These are phyloP conservation scores for Apoda limacodes DNA, from an alignment of 2,888 invertebrate genomes.

Conservation along the genomic window DNA sequence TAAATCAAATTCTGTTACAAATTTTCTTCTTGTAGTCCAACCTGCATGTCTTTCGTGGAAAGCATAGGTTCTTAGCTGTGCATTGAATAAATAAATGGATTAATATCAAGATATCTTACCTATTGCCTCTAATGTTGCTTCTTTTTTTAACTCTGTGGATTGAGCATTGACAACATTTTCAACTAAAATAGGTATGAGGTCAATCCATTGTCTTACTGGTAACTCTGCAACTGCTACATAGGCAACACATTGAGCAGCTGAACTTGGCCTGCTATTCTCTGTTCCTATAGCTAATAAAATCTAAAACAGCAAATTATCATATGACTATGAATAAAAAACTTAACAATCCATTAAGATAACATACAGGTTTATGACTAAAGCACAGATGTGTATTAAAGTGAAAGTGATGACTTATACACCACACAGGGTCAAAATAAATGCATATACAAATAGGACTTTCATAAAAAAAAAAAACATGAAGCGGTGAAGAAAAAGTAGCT, in stretches of 20 bases:
- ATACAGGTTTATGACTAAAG: too few relatives aligned
- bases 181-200: constrained; percentile 88
- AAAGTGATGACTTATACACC: too few relatives aligned
- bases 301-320: constrained; percentile 56
- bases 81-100: too few relatives aligned
- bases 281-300: constrained; percentile 95
- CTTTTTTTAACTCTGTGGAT: constrained; percentile 94
- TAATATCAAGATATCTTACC: constrained; percentile 64
- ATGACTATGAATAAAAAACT: too few relatives aligned
- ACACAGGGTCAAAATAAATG: too few relatives aligned
- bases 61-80: too few relatives aligned
- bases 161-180: constrained; percentile 89
- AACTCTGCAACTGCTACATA: constrained; percentile 98
- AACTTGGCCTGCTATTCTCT: constrained; percentile 94
- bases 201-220: constrained; percentile 92
- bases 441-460: too few relatives aligned
- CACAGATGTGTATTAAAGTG: too few relatives aligned
- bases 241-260: constrained; percentile 99
- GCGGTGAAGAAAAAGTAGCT: too few relatives aligned
- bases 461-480: constrained; percentile 4
- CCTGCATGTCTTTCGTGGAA: too few relatives aligned
- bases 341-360: constrained; percentile 1
- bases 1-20: too few relatives aligned
- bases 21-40: too few relatives aligned
- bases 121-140: constrained; percentile 97